These are phyloP conservation scores for Bungarus multicinctus DNA, from an alignment of 2,113 vertebrate species.

Conservation along the genomic window DNA sequence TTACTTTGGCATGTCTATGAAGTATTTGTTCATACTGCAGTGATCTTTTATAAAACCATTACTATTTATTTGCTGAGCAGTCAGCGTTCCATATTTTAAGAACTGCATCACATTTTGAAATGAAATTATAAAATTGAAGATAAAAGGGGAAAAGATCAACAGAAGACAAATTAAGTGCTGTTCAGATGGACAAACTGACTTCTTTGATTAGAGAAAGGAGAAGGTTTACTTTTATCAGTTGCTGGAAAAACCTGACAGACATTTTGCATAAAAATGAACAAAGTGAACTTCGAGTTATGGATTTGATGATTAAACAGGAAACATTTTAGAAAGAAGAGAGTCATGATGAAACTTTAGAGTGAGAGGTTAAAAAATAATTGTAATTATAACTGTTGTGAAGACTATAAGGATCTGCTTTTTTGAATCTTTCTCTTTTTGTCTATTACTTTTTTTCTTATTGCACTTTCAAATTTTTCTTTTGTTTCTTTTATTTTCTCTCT, in stretches of 20 bases:
- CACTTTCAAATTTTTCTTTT: not conserved
- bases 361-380: not conserved
- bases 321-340: not conserved
- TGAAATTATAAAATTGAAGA: not conserved
- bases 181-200: not conserved
- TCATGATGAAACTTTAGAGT: not conserved
- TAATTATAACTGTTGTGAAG: not conserved
- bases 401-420: not conserved
- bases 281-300: not conserved
- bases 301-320: not conserved
- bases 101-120: not conserved
- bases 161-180: not conserved
- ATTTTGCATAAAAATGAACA: not conserved
- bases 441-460: not conserved
- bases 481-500: not conserved
- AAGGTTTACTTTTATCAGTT: not conserved
- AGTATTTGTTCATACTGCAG: too few species aligned
- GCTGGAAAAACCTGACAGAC: not conserved
- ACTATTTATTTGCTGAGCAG: not conserved
- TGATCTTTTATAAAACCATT: not conserved
- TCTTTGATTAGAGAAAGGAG: not conserved
- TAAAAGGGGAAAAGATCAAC: not conserved
- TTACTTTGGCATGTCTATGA: not conserved
- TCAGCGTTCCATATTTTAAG: not conserved
- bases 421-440: not conserved